Base-by-base conservation (phyloP, 2,888 invertebrate genomes). In the Agrotis puta region DNA sequence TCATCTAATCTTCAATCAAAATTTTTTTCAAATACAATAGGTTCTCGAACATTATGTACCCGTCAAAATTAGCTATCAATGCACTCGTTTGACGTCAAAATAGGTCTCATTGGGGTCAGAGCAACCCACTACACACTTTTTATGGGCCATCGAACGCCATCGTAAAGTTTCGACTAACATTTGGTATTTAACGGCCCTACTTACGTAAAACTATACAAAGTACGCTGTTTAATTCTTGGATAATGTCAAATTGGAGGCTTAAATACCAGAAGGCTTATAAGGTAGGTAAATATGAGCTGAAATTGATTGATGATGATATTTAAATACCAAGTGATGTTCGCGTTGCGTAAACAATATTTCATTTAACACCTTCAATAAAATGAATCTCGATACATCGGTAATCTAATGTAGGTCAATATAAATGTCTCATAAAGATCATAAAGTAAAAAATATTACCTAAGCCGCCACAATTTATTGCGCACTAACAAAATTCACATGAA, bases 161-260 rank as follows among this genome's bases (percentile, higher is more conserved):
- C 87, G 83, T 87, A 86, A 87, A 87, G 18, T 75, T 74, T 79
- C 66, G 56, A 73, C 85, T 84, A 79, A 84, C 86, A 81, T 81
- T 86, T 66, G 72, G 77, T 64, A 77, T 81, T 84, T 86, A 79
- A 86, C 77, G 54, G 63, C 65, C 63, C 22, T 39, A 16, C 64
- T 85, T 84, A 70, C 79, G 79, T 81, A 85, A 85, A 82, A 77
- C 70, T 51, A 69, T 59, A 74, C 72, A 73, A 56, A 64, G 58
- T 71, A 57, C 22, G 18, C 48, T 43, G 64, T 43, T 57, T 80
- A 63, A 81, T 77, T 64, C 58, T 51, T 45, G 64, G 58, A 82
- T 81, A 79, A 70, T 81, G 67, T 66, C 77, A 70, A 51, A 59
- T 67, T 22, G 45, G 45, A 57, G 22, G 59, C 27, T 64, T 79